Evolutionary conservation across 2,113 vertebrate species (phyloP).

Genomic region (Macrotus californicus): DNA sequence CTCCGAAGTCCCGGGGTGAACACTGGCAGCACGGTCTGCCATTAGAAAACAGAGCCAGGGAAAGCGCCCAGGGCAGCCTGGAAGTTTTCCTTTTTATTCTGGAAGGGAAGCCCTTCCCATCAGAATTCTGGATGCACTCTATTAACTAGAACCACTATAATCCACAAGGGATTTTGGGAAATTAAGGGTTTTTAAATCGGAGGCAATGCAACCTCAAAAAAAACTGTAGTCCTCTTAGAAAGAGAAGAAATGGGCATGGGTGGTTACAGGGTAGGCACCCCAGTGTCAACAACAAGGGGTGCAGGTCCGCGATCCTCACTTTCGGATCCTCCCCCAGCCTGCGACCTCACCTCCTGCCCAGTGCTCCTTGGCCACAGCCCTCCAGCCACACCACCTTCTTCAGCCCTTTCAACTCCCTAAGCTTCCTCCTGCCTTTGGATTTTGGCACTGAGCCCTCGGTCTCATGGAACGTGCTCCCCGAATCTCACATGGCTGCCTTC

Average conservation of each 20-base stretch:
- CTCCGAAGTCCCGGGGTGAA: not conserved
- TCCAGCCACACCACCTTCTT: not conserved
- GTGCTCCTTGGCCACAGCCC: rapidly evolving
- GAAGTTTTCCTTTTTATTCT: not conserved
- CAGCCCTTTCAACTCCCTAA: not conserved
- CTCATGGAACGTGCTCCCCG: not conserved
- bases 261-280: not conserved
- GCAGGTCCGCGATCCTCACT: not conserved
- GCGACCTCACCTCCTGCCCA: not conserved
- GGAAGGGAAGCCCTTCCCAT: not conserved
- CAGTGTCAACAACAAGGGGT: not conserved
- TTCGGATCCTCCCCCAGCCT: not conserved
- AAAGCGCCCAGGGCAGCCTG: too few relatives aligned
- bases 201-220: not conserved
- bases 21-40: too few relatives aligned
- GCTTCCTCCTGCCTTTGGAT: not conserved
- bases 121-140: not conserved
- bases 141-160: not conserved
- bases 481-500: not conserved
- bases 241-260: not conserved
- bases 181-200: not conserved
- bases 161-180: not conserved
- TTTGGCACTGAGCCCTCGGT: not conserved
- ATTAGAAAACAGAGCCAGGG: too few relatives aligned
- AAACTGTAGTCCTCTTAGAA: not conserved